phyloP scores from a whole-genome alignment of 2,113 vertebrate species.

The western clawed frog (Xenopus tropicalis) region UCB_Xtro_10.0 CM004446.2:88162001-88162500 shows the following conservation, averaged over 20 bases:
- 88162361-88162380: not conserved
- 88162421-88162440: not conserved
- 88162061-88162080: no score
- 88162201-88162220: not conserved
- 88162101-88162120: no score
- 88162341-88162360: not conserved
- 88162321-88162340: not conserved
- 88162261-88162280: conserved; percentile 8
- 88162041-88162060: no score
- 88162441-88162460: not conserved
- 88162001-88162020: no score
- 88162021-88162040: no score
- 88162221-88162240: not conserved
- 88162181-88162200: conserved; percentile 1
- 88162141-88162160: not conserved
- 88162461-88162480: not conserved
- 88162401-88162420: conserved; percentile 5
- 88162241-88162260: not conserved
- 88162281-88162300: not conserved
- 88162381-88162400: not conserved
- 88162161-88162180: not conserved
- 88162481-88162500: not conserved
- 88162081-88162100: no score
- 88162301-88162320: conserved; percentile 6
- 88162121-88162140: no score